These are phyloP conservation scores for Pseudomugil gertrudae DNA, from an alignment of 2,797 vertebrate species.

Conservation along the genomic window DNA sequence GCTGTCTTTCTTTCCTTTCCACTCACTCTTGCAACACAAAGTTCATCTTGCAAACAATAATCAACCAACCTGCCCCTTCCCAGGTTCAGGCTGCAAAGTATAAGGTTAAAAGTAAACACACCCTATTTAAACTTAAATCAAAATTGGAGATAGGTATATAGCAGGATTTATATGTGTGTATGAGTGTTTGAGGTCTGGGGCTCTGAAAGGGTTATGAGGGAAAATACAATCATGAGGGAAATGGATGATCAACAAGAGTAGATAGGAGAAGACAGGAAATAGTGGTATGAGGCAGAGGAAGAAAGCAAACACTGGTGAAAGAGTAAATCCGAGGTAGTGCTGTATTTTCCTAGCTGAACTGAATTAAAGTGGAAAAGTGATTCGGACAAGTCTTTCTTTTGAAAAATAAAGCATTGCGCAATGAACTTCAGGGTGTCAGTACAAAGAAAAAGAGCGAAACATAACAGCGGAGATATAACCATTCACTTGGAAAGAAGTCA, in stretches of 20 bases:
- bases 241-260: constrained; percentile 46
- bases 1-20: constrained; percentile 21
- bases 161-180: constrained; percentile 8
- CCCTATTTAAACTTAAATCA: constrained; percentile 58
- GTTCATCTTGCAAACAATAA: constrained; percentile 62
- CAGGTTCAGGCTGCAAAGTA: constrained; percentile 34
- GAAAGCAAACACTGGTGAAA: constrained; percentile 62
- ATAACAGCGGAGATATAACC: too few relatives aligned
- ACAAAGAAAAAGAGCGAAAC: too few relatives aligned
- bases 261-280: constrained; percentile 43
- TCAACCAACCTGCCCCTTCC: constrained; percentile 42
- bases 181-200: constrained; percentile 7
- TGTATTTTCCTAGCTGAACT: constrained; percentile 45
- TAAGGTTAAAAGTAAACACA: constrained; percentile 65
- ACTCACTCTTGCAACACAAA: constrained; percentile 22
- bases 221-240: constrained; percentile 61
- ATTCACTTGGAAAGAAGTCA: not conserved
- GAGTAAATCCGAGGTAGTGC: constrained; percentile 58
- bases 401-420: too few relatives aligned
- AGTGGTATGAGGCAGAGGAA: constrained; percentile 22
- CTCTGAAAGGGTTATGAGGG: constrained; percentile 37
- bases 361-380: constrained; percentile 58
- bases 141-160: constrained; percentile 50
- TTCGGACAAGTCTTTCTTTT: constrained; percentile 34
- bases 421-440: too few relatives aligned